Evolutionary conservation across 2,797 vertebrate species (phyloP), one percentile per base, ranked within the genome.

Genomic region (Scolopax rusticola): DNA sequence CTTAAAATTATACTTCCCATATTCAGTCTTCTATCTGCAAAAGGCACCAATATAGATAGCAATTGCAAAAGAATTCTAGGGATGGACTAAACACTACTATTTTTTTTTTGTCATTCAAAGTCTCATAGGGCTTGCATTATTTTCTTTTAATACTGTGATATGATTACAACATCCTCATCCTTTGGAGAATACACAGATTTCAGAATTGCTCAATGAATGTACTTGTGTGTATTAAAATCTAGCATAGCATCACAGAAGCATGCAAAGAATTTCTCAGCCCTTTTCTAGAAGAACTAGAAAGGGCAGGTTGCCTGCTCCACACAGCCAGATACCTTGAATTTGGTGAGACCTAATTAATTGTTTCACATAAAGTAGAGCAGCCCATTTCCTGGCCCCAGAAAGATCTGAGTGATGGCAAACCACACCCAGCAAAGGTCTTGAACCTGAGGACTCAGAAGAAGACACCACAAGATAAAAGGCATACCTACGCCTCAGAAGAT

Each of bases 281-380:
- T 80, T 82, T 88, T 51, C 78, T 67, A 87, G 83, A 82, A 89
- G 30, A 73, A 21, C 38, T 32, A 51, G 12, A 24, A 65, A 74
- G 43, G 28, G 74, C 15, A 82, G 70, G 68, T 36, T 93, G 23
- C 27, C 32, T 86, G 27, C 28, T 90, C 38, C 77, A 41, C 68
- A 89, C 41, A 85, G 47, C 25, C 60, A 89, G 30, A 64, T 57
- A 68, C 56, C 38, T 38, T 54, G 18, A 89, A 85, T 78, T 89
- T 83, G 48, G 48, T 68, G 47, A 93, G 78, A 78, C 38, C 12
- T 78, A 57, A 61, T 87, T 87, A 80, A 41, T 64, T 3, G 7
- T 83, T 97, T 97, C 77, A 41, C 76, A 93, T 80, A 84, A 93
- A 80, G 45, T 0, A 76, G 5, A 90, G 33, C 53, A 65, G 64